Evolutionary conservation across 2,113 vertebrate species (phyloP).

Genomic region (Dicerorhinus sumatrensis): DNA sequence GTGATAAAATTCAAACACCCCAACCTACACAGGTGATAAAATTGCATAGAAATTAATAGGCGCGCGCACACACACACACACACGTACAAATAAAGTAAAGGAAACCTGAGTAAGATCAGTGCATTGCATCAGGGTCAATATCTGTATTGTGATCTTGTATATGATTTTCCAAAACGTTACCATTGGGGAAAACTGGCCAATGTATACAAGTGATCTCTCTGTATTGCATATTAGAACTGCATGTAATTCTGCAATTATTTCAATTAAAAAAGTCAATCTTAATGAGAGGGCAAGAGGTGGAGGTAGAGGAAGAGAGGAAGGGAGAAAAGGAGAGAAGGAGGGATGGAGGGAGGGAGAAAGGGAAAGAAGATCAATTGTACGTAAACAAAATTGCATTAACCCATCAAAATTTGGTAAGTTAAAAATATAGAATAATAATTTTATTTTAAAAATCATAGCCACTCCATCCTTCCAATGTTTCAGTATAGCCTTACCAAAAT

Average conservation of each 20-base stretch:
- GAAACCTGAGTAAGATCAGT: background rate
- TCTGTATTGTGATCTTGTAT: background rate
- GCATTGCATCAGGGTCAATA: background rate
- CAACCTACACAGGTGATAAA: slow-evolving; percentile 13
- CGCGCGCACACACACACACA: background rate
- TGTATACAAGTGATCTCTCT: background rate
- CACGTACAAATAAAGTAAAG: background rate
- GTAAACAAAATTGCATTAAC: background rate
- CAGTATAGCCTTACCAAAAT: background rate
- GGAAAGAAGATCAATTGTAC: background rate
- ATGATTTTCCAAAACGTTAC: background rate
- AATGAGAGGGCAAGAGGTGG: background rate
- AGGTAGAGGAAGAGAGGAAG: background rate
- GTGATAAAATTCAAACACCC: slow-evolving; percentile 22
- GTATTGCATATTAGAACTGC: slow-evolving; percentile 4
- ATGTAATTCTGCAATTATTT: background rate
- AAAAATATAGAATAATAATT: slow-evolving; percentile 32
- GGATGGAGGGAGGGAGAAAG: background rate
- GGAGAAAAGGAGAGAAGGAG: background rate
- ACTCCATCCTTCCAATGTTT: background rate
- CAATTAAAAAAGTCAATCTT: background rate
- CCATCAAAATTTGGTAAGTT: background rate
- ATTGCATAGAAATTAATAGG: background rate
- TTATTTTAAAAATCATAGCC: background rate
- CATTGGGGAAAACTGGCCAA: background rate